phyloP scores from a whole-genome alignment of 2,797 vertebrate genomes.

The Mallotus villosus region DNA sequence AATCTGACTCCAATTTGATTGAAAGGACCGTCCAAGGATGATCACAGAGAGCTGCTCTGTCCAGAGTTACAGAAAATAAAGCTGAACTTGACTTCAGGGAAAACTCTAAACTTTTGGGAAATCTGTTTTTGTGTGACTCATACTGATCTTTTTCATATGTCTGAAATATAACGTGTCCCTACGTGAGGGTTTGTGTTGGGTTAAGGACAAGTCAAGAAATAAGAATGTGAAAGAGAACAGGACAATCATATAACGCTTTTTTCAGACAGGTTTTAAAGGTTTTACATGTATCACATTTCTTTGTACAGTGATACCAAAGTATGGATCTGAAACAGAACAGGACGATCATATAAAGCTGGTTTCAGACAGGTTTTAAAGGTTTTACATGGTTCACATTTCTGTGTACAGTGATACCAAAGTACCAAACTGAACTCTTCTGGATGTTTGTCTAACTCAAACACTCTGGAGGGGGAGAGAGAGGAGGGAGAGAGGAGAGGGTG shows the following conservation, averaged over 20 bases:
- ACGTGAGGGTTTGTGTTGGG: too few relatives aligned
- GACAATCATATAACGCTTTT: neutral
- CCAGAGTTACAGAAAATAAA: slow-evolving; percentile 52
- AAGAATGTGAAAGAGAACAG: too few relatives aligned
- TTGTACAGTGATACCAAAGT: neutral
- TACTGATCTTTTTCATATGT: slow-evolving; percentile 44
- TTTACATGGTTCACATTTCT: neutral
- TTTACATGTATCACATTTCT: neutral
- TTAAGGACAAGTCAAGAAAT: too few relatives aligned
- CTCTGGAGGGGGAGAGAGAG: too few relatives aligned
- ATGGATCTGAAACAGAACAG: too few relatives aligned
- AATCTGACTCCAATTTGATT: slow-evolving; percentile 36
- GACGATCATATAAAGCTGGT: too few relatives aligned
- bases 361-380: neutral
- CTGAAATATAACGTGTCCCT: neutral
- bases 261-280: neutral
- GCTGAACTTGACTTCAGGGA: slow-evolving; percentile 35
- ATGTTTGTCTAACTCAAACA: too few relatives aligned
- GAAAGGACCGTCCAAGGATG: slow-evolving; percentile 32
- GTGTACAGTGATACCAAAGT: neutral
- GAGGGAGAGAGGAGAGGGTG: too few relatives aligned
- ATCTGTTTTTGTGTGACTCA: slow-evolving; percentile 54
- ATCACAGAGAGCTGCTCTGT: slow-evolving; percentile 30
- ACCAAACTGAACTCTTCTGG: too few relatives aligned
- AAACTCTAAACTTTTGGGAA: slow-evolving; percentile 41